Evolutionary conservation across 2,797 vertebrate species (phyloP), one percentile per base, ranked within the genome.

Genomic region (Morus bassanus): DNA sequence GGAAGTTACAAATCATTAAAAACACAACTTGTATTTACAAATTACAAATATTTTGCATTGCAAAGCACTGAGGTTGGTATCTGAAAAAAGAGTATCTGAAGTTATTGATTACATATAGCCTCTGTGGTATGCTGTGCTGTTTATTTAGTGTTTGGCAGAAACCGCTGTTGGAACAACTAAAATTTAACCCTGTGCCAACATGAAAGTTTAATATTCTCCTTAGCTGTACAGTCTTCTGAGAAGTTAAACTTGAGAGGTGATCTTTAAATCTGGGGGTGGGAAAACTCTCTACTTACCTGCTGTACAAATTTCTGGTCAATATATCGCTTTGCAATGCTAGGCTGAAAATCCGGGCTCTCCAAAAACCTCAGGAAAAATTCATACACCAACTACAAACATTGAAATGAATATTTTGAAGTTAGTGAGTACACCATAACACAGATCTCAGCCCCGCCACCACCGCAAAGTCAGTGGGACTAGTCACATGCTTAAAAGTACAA

Each of bases 231-330:
- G 53, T 16, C 37, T 41, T 4, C 25, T 81, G 51, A 7, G 16
- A 59, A 74, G 11, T 51, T 39, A 59, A 45, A 11, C n/a, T 61
- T 4, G 2, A 79, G 46, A 87, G 16, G 25, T 19, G 17, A 76
- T 56, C 51, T 76, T 82, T 67, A 92, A 77, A 69, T 23, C 10
- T 37, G 10, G 2, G 9, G 4, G 13, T 10, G 16, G 18, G 18
- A 68, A 19, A 80, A 35, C 13, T 23, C 46, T 18, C 11, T 77
- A 91, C 98, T 95, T 97, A 99, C 99, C 99, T 99, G 99, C 63
- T 99, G 98, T 84, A 99, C 99, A 98, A 99, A 99, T 87, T 99
- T 99, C 98, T 99, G 99, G 98, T 99, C 99, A 93, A 99, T 99
- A 95, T 98, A 98, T 96, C 99, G 97, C 95, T 99, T 99, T 25